These are phyloP conservation scores for Poeciliopsis prolifica DNA, from an alignment of 2,113 vertebrate species.

Conservation along the genomic window DNA sequence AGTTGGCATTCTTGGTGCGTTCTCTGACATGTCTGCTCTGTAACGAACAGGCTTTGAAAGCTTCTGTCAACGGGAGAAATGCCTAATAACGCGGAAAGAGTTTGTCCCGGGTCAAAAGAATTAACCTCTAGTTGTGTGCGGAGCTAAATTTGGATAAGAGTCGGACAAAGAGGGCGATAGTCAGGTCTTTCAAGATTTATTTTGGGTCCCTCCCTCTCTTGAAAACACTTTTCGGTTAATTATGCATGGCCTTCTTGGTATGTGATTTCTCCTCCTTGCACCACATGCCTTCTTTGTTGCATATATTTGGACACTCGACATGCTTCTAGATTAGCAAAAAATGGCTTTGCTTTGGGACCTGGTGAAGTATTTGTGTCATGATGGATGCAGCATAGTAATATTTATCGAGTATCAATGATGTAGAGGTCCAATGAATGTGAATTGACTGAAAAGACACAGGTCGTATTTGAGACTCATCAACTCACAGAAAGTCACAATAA, in stretches of 20 bases:
- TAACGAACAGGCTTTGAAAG: slow-evolving; percentile 72
- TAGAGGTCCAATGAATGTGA: no score
- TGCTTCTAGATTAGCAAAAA: slow-evolving; percentile 62
- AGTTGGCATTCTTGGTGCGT: slow-evolving; percentile 62
- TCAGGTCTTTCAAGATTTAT: slow-evolving; percentile 68
- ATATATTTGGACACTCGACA: slow-evolving; percentile 59
- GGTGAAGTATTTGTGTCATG: background rate
- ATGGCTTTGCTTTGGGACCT: slow-evolving; percentile 33
- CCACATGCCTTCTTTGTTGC: slow-evolving; percentile 64
- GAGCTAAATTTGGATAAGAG: slow-evolving; percentile 68
- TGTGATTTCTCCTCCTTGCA: slow-evolving; percentile 65
- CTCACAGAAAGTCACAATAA: no score
- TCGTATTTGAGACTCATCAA: no score
- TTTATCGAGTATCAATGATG: no score
- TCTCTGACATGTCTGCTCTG: slow-evolving; percentile 68
- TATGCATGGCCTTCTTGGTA: slow-evolving; percentile 63
- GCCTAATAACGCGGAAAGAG: slow-evolving; percentile 65
- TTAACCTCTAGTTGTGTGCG: slow-evolving; percentile 73
- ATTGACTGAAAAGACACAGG: no score
- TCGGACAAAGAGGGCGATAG: slow-evolving; percentile 61
- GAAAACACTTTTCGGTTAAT: slow-evolving; percentile 69
- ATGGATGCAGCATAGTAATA: no score
- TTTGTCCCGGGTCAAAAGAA: slow-evolving; percentile 76
- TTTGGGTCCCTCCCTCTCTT: slow-evolving; percentile 58
- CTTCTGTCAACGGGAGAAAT: slow-evolving; percentile 69